Base-by-base conservation (phyloP, 2,888 invertebrate species). In the Tetranychus truncatus region DNA sequence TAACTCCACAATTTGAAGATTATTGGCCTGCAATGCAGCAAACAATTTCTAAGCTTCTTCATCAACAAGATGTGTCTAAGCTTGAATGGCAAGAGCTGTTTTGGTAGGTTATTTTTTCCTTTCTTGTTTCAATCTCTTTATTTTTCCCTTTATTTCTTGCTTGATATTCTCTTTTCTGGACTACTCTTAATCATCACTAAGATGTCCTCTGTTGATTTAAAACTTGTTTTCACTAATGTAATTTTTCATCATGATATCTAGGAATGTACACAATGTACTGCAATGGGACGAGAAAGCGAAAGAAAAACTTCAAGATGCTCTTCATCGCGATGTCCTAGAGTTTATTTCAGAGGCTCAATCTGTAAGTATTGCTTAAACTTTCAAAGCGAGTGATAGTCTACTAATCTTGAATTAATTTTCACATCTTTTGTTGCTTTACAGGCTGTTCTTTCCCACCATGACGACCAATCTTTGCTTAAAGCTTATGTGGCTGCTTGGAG, bases 401-500 rank as follows among this genome's bases (percentile, higher is more conserved):
- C 20, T 74, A 8, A 67, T 46, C 73, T 72, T 67, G 24, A 71
- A 24, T 72, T 74, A 74, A 18, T 55, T 77, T 67, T 55, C 75
- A 7, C 20, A 21, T 73, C 3, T 55, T 15, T 1, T 11, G 45
- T 69, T 34, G 46, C 44, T 67, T 20, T 34, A 76, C 81, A 86
- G 86, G 81, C 92, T 80, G 95, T 99, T 1, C 85, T 94, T 78
- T 89, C 91, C 0, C 92, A 95, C 81, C 88, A 91, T 78, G 95
- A 96, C 81, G 96, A 97, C 80, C 94, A 95, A 82, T 93, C 95
- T 0, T 86, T 99, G 66, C 85, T 99, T 8, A 94, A 93, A 83
- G 92, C 95, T 1, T 99, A 99, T 83, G 97, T 97, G 80, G 88
- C 90, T 7, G 97, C 99, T 84, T 99, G 99, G 99, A 88, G 93